phyloP scores from a whole-genome alignment of 1,140 invertebrate genomes.

The Panulirus ornatus region DNA sequence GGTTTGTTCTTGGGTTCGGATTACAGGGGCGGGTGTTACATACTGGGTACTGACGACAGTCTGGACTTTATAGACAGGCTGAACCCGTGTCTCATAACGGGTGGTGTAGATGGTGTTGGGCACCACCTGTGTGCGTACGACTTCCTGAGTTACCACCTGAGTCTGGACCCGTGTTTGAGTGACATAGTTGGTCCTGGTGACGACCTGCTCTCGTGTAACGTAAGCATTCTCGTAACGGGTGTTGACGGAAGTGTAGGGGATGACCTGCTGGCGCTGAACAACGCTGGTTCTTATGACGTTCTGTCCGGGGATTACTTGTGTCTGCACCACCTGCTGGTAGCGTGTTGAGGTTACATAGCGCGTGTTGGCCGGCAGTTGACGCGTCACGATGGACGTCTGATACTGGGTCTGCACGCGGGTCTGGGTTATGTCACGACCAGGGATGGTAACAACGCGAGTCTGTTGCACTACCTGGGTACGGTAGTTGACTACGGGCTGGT shows the following conservation, averaged over 20 bases:
- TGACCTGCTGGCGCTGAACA: too few relatives aligned
- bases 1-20: conserved; percentile 29
- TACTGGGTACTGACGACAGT: conserved; percentile 54
- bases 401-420: conserved; percentile 42
- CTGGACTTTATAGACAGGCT: conserved; percentile 49
- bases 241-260: conserved; percentile 52
- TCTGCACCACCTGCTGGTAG: conserved; percentile 36
- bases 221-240: conserved; percentile 32
- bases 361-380: conserved; percentile 25
- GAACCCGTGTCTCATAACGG: conserved; percentile 38
- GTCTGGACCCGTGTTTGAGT: conserved; percentile 39
- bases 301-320: conserved; percentile 8
- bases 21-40: conserved; percentile 38
- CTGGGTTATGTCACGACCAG: conserved; percentile 25
- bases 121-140: conserved; percentile 49
- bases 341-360: conserved; percentile 46
- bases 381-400: conserved; percentile 48
- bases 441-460: conserved; percentile 33
- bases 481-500: conserved; percentile 31
- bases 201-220: conserved; percentile 55
- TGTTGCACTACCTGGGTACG: conserved; percentile 24
- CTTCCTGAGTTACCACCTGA: conserved; percentile 49
- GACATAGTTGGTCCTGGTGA: conserved; percentile 48
- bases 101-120: conserved; percentile 55
- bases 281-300: conserved; percentile 29